Base-by-base conservation (phyloP, 1,140 invertebrate genomes). In the Nomia melanderi region DNA sequence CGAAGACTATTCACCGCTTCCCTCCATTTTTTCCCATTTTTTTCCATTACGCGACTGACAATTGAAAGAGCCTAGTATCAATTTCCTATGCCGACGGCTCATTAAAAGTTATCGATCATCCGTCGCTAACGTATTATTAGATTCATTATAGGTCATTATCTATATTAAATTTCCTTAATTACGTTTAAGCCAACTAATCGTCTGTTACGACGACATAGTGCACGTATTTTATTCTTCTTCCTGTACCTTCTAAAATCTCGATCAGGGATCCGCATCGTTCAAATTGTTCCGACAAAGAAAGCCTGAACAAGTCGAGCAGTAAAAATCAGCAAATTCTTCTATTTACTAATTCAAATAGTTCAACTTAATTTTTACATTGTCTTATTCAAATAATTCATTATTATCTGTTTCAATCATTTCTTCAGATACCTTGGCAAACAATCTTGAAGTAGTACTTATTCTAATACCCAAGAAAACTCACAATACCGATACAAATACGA, bases 61-160 rank as follows among this genome's bases (percentile, higher is more conserved):
- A 69, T 65, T 74, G 60, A 59, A 65, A 63, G 39, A 50, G 7
- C 11, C 6, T 39, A 29, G 64, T 69, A 76, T 76, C 73, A 69
- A 76, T 76, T 76, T 76, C 64, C 39, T 36, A 39, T 69, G 64
- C 44, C 64, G 73, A 69, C 73, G 64, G 39, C 64, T 59, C 72
- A 25, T 69, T 76, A 57, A 76, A 76, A 76, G 71, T 83, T 83
- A 83, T 78, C 64, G 79, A 76, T 82, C 75, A 77, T 63, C 33
- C 41, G 47, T 65, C 14, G 63, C 44, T 12, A 78, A 59, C 64
- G 67, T 78, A 73, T 81, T 70, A 82, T 83, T 82, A 83, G 56
- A 44, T 57, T 65, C 53, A 72, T 74, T 73, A 44, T 57, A 60
- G 44, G n/a, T 59, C 25, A 67, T 66, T 75, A 66, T 66, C 39